Conservation (phyloP, 64 coral and sea anemone species). For the Montipora capricornis region DNA sequence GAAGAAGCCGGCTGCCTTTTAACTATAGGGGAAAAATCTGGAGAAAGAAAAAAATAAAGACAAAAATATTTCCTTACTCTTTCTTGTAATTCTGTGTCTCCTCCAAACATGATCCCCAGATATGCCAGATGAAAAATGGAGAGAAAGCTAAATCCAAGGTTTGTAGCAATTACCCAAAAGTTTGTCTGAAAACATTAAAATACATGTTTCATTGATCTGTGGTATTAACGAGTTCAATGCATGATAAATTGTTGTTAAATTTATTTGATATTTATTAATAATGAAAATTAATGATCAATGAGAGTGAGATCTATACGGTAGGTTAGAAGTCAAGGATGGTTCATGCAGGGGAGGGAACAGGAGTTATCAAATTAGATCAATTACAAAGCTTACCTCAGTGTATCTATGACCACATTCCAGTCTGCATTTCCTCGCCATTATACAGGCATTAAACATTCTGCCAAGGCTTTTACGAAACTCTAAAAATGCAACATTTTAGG, state of each 20-base stretch:
- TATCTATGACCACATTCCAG: constrained; percentile 73
- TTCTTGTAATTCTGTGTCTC: constrained; percentile 77
- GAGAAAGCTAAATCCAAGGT: constrained; percentile 93
- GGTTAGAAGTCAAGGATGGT: no score
- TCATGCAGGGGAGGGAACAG: no score
- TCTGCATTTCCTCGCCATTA: constrained; percentile 87
- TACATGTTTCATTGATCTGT: neutral
- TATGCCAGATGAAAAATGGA: constrained; percentile 95
- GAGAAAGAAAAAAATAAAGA: neutral
- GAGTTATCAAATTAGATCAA: neutral
- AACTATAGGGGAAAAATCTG: neutral
- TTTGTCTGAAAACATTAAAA: constrained; percentile 63
- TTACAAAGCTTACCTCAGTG: constrained; percentile 63
- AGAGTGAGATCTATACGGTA: no score
- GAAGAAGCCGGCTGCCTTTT: no score
- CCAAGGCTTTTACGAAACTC: constrained; percentile 82
- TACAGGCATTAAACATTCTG: constrained; percentile 85
- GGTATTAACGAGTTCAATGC: no score
- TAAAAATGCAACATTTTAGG: constrained; percentile 7
- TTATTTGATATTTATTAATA: no score
- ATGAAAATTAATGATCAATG: no score
- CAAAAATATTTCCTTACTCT: constrained; percentile 35
- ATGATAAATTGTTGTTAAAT: no score
- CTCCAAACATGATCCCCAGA: constrained; percentile 98
- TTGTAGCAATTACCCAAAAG: constrained; percentile 86